Percentiles rank a stretch among this genome's conserved stretches.
phyloP scores from a whole-genome alignment of 2,888 invertebrate species.

The Hydropsyche betteni region DNA sequence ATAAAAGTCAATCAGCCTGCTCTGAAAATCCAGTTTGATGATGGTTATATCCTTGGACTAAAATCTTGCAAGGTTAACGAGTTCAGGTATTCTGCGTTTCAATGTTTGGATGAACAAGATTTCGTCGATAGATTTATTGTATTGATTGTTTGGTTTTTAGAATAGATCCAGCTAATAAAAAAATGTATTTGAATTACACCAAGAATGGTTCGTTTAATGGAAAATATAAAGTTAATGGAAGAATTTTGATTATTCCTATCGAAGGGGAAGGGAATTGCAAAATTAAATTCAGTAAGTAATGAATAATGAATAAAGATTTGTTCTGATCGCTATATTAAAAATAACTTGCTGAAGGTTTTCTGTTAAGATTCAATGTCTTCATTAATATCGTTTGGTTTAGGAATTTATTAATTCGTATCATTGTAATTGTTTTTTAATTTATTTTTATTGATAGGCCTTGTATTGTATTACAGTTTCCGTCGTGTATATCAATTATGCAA shows the following conservation, averaged over 20 bases:
- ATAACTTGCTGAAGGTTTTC: no score
- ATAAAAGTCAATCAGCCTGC: slow-evolving; percentile 44
- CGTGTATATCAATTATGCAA: neutral
- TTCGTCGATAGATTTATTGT: neutral
- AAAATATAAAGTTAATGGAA: slow-evolving; percentile 65
- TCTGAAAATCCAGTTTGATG: slow-evolving; percentile 41
- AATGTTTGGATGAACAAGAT: neutral
- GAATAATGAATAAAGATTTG: no score
- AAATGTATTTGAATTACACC: slow-evolving; percentile 61
- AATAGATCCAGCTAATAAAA: slow-evolving; percentile 58
- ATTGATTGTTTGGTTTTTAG: slow-evolving; percentile 53
- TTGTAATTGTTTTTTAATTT: no score
- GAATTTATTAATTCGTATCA: no score
- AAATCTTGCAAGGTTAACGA: slow-evolving; percentile 43
- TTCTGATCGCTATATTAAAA: neutral
- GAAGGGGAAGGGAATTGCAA: slow-evolving; percentile 64
- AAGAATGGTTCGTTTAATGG: slow-evolving; percentile 65
- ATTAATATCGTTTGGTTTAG: neutral
- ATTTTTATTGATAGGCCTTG: no score
- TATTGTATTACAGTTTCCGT: no score
- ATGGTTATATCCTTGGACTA: slow-evolving; percentile 43
- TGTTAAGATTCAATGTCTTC: neutral
- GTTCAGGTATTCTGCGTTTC: slow-evolving; percentile 42
- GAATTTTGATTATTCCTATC: slow-evolving; percentile 65
- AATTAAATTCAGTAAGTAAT: slow-evolving; percentile 67